These are phyloP conservation scores for Lochmaea crataegi DNA, from an alignment of 2,888 invertebrate species.

Conservation along the genomic window DNA sequence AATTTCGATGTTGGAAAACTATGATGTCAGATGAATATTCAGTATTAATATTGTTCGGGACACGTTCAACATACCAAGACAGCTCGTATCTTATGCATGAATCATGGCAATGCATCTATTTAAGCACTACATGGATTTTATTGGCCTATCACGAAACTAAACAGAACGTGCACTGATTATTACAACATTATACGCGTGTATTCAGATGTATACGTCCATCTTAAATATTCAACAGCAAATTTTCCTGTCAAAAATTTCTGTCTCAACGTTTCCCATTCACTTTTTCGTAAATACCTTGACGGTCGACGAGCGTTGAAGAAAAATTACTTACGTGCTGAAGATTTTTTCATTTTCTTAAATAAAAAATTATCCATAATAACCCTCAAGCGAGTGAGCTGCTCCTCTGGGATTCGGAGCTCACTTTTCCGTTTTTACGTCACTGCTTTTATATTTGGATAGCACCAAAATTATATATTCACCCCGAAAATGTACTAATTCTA, in stretches of 20 bases:
- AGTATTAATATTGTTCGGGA: neutral
- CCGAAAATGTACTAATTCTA: neutral
- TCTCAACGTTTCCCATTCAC: neutral
- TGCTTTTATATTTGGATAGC: neutral
- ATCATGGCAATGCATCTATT: neutral
- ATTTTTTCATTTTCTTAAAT: constrained; percentile 5
- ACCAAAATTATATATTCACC: neutral
- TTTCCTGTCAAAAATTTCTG: too few relatives aligned
- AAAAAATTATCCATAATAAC: neutral
- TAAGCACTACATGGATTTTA: neutral
- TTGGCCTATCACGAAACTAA: neutral
- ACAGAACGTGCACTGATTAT: neutral
- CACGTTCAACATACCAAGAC: neutral
- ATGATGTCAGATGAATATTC: neutral
- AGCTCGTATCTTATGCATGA: neutral
- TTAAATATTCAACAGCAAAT: too few relatives aligned
- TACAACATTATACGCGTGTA: too few relatives aligned
- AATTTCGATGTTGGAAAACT: neutral
- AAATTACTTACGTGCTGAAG: constrained; percentile 7
- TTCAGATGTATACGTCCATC: too few relatives aligned
- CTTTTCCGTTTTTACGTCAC: neutral
- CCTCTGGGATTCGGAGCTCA: neutral
- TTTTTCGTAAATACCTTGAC: neutral
- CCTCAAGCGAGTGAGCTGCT: neutral
- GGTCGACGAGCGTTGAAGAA: neutral